Evolutionary conservation across 2,113 vertebrate species (phyloP).

Genomic region (Thunnus maccoyii): DNA sequence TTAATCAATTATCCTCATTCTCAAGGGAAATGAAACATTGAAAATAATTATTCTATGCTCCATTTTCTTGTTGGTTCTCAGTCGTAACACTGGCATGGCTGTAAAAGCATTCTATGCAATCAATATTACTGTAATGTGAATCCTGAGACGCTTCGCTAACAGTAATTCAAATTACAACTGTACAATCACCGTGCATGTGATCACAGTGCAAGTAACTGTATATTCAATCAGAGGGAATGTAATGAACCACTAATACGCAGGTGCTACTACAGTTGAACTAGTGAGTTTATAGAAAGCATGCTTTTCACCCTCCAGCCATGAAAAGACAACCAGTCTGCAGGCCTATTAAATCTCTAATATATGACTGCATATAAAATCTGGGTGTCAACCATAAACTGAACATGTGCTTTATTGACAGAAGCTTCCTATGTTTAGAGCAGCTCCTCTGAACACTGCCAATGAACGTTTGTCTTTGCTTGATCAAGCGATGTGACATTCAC

Average conservation of each 20-base stretch:
- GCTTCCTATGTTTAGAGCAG: conserved; percentile 27
- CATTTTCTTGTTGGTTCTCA: conserved; percentile 45
- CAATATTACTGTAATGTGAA: conserved; percentile 54
- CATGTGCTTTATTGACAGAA: conserved; percentile 25
- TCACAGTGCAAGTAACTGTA: conserved; percentile 2
- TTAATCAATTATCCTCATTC: conserved; percentile 60
- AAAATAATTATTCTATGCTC: conserved; percentile 61
- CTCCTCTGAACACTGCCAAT: conserved; percentile 14
- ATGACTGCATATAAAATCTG: conserved; percentile 39
- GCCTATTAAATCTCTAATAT: conserved; percentile 29
- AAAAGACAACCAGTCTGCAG: not conserved
- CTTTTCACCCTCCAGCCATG: conserved; percentile 1
- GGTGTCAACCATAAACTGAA: conserved; percentile 34
- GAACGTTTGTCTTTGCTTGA: conserved; percentile 37
- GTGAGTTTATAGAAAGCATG: not conserved
- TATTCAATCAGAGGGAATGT: conserved; percentile 6
- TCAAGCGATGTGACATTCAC: conserved; percentile 56
- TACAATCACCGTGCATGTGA: not conserved
- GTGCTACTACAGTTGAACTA: not conserved
- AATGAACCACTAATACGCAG: not conserved
- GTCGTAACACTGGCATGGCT: not conserved
- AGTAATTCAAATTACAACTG: conserved; percentile 22
- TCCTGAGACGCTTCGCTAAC: conserved; percentile 16
- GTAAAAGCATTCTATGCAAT: conserved; percentile 23
- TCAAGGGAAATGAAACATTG: conserved; percentile 54